Evolutionary conservation across 1,140 invertebrate species (phyloP), one percentile per base, ranked within the genome.

Genomic region (Drosophila micromelanica): DNA sequence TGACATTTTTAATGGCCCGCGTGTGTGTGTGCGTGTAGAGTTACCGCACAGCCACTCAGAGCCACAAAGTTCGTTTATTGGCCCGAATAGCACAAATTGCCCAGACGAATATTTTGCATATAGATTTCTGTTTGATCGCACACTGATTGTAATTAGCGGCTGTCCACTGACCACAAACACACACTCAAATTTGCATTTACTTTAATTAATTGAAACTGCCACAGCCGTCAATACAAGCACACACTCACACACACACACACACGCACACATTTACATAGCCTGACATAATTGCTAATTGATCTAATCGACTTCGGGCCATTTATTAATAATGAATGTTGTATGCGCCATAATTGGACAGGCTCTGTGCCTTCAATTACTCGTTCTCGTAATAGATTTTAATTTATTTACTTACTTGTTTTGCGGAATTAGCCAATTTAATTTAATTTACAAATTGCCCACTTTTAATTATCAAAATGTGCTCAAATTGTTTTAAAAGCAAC

Each of bases 271-370:
- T 42, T 30, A 32, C 48, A 37, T 20, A 23, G 45, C 20, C 20
- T 23, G 48, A 5, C 40, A 37, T 35, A 65, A 13, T 60, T 57
- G 46, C 72, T 87, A 87, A 87, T 87, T 87, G 84, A 51, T 54
- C 84, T 89, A 79, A 82, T 89, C 82, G 79, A 82, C 84, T 73
- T 79, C 43, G 49, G 78, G 76, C 64, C 52, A 60, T 75, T 59
- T 56, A 82, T 87, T 87, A 87, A 89, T 87, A 89, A 82, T 82
- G 63, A 76, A 89, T 87, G 54, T 78, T 78, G 54, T 78, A 70
- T 78, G 65, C 60, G 60, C 45, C 76, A 86, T 86, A 86, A 80
- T 77, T 74, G 81, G 40, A 52, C 64, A 45, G 6, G 11, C 27
- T 20, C 23, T 7, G 3, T 27, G 23, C 23, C 9, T 9, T 46